Percentiles rank a stretch among this genome's conserved stretches.
Conservation (phyloP, 2,888 invertebrate genomes). For the Drosophila vallismaia region DNA sequence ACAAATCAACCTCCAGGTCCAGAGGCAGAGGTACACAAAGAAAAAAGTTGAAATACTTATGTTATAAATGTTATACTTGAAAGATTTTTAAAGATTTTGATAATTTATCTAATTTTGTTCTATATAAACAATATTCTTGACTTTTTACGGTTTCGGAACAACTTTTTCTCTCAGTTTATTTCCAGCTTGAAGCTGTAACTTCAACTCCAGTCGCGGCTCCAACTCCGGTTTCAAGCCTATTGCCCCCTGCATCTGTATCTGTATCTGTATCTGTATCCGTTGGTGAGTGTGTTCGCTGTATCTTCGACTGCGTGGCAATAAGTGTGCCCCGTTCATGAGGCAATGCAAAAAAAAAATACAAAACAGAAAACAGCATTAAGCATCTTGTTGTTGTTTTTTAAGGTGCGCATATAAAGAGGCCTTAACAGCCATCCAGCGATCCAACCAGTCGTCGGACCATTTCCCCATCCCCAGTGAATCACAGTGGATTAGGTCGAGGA, state of each 20-base stretch:
- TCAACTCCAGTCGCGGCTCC: conserved; percentile 66
- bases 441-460: conserved; percentile 37
- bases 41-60: not conserved
- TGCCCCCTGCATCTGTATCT: conserved; percentile 32
- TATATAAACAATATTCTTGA: no score
- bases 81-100: not conserved
- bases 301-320: conserved; percentile 66
- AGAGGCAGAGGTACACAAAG: conserved; percentile 16
- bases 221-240: conserved; percentile 70
- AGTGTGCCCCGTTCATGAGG: conserved; percentile 69
- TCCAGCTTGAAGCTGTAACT: conserved; percentile 43
- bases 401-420: conserved; percentile 76
- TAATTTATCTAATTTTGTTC: no score
- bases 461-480: conserved; percentile 37
- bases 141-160: not conserved
- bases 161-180: conserved; percentile 17
- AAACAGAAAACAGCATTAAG: conserved; percentile 64
- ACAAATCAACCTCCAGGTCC: conserved; percentile 30
- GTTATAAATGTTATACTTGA: not conserved
- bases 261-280: conserved; percentile 29
- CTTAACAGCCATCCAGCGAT: conserved; percentile 61
- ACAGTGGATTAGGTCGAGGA: conserved; percentile 41
- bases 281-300: conserved; percentile 39
- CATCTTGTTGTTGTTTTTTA: conserved; percentile 56
- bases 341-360: conserved; percentile 64